A percentile compares a stretch with the other conserved stretches of the same genome.
Conservation (phyloP, 2,888 invertebrate species). For the Entomobrya multifasciata region DNA sequence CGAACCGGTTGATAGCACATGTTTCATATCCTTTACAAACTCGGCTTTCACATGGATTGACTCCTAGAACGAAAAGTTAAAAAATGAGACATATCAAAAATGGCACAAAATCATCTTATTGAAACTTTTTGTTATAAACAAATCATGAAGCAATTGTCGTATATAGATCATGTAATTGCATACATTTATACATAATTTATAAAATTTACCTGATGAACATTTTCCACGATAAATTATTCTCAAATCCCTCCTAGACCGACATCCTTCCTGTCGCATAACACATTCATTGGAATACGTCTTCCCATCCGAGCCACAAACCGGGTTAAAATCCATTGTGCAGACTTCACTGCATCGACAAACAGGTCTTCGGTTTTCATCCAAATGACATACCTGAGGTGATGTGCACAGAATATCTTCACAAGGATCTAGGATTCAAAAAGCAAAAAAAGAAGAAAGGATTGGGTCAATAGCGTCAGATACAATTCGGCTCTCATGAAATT, state of each 20-base stretch:
- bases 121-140: no score
- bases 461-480: not conserved
- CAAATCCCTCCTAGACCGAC: constrained; percentile 87
- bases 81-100: not conserved
- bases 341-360: constrained; percentile 88
- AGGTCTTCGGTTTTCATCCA: constrained; percentile 89
- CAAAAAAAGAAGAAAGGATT: not conserved
- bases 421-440: constrained; percentile 86
- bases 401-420: constrained; percentile 90
- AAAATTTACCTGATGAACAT: constrained; percentile 88
- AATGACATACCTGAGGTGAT: constrained; percentile 90
- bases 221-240: constrained; percentile 91
- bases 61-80: constrained; percentile 84
- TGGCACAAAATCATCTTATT: no score
- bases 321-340: constrained; percentile 88
- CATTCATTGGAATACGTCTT: constrained; percentile 92
- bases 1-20: constrained; percentile 90
- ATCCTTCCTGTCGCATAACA: constrained; percentile 89
- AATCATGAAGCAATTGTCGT: no score
- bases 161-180: no score
- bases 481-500: not conserved
- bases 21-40: constrained; percentile 90
- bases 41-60: constrained; percentile 91
- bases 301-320: constrained; percentile 86
- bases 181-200: no score